These are phyloP conservation scores for Indicator maculatus DNA, from an alignment of 2,113 vertebrate species.

Conservation along the genomic window DNA sequence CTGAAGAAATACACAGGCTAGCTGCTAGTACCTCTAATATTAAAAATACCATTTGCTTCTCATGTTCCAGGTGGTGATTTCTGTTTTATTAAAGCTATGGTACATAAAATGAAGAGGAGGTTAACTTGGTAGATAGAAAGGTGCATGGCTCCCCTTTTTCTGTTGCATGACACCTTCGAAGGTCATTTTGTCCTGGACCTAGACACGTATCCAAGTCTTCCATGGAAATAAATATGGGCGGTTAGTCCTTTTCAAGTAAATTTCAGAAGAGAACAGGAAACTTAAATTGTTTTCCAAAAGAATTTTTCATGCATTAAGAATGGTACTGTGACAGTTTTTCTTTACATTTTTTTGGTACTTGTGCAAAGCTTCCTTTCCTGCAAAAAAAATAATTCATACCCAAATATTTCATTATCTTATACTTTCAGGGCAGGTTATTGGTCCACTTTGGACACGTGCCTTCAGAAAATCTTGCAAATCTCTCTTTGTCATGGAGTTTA, in stretches of 20 bases:
- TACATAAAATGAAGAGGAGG: not conserved
- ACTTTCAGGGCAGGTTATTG: not conserved
- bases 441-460: not conserved
- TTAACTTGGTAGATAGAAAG: not conserved
- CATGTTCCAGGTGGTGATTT: not conserved
- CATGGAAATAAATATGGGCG: not conserved
- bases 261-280: conserved; percentile 3
- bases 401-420: not conserved
- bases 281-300: not conserved
- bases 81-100: conserved; percentile 13
- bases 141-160: conserved; percentile 8
- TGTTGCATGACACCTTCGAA: not conserved
- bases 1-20: conserved; percentile 20
- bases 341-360: not conserved
- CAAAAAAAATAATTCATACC: not conserved
- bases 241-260: conserved; percentile 9
- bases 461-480: not conserved
- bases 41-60: conserved; percentile 29
- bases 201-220: not conserved
- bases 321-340: not conserved
- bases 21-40: not conserved
- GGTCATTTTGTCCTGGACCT: not conserved
- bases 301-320: not conserved
- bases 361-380: not conserved
- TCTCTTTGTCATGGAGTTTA: not conserved